phyloP scores from a whole-genome alignment of 2,113 vertebrate species.

The Fregata magnificens region DNA sequence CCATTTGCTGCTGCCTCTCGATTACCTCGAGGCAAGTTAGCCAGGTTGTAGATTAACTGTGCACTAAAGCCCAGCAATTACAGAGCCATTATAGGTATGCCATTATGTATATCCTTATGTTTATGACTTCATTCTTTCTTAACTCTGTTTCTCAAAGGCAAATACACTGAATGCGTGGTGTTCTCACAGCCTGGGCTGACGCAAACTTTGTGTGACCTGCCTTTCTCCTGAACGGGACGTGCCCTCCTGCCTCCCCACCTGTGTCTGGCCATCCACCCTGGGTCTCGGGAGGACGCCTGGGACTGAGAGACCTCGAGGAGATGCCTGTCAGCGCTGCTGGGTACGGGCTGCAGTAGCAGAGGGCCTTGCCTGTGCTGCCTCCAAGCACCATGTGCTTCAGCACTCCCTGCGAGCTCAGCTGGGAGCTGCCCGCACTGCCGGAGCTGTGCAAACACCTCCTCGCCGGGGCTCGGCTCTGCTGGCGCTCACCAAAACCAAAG shows the following conservation, averaged over 20 bases:
- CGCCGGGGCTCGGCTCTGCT: neutral
- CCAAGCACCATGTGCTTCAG: accelerated
- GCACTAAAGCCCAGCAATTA: neutral
- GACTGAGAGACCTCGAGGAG: neutral
- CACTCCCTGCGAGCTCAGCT: accelerated
- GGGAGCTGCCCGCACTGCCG: neutral
- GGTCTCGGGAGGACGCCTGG: neutral
- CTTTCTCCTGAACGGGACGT: neutral
- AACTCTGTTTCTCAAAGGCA: neutral
- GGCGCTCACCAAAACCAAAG: neutral
- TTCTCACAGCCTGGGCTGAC: neutral
- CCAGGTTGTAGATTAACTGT: slow-evolving; percentile 30
- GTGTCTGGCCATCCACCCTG: neutral
- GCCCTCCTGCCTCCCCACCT: neutral
- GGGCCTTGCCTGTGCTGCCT: neutral
- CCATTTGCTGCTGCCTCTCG: neutral
- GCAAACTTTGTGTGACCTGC: neutral
- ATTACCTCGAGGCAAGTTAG: neutral
- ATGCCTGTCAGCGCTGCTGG: neutral
- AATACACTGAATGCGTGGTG: neutral
- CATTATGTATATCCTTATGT: neutral
- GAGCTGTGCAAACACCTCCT: neutral
- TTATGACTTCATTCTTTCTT: slow-evolving; percentile 26
- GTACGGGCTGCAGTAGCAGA: neutral
- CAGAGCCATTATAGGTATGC: neutral